phyloP scores from a whole-genome alignment of 2,888 invertebrate genomes.

The Cyclophora punctaria region DNA sequence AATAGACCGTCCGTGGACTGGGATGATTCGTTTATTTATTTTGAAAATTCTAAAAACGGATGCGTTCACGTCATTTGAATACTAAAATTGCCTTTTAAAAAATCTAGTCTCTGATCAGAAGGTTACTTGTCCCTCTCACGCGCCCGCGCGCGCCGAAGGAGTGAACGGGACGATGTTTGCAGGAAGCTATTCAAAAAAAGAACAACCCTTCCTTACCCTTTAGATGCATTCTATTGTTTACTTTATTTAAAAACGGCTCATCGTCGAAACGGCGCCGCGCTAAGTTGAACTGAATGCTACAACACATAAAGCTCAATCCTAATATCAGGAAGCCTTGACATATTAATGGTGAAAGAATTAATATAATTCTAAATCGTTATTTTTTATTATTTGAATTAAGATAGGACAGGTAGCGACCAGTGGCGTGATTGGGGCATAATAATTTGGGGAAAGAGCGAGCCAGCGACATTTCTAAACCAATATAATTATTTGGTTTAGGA shows the following conservation, averaged over 20 bases:
- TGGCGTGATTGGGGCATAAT: slow-evolving; percentile 10
- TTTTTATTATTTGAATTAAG: slow-evolving; percentile 39
- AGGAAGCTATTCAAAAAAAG: slow-evolving; percentile 72
- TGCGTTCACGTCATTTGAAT: slow-evolving; percentile 68
- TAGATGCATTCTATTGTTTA: slow-evolving; percentile 63
- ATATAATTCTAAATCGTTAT: slow-evolving; percentile 49
- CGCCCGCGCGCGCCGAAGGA: slow-evolving; percentile 15
- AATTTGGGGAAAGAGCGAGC: background rate
- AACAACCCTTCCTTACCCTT: slow-evolving; percentile 72
- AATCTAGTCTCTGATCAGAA: slow-evolving; percentile 35
- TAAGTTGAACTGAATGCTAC: background rate
- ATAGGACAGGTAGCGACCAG: slow-evolving; percentile 60
- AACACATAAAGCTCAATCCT: no score
- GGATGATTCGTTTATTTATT: slow-evolving; percentile 50
- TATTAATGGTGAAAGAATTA: slow-evolving; percentile 31
- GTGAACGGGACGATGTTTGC: slow-evolving; percentile 49
- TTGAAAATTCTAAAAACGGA: slow-evolving; percentile 68
- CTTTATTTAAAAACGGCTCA: slow-evolving; percentile 33
- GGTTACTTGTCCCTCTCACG: slow-evolving; percentile 37
- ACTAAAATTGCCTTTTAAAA: slow-evolving; percentile 60
- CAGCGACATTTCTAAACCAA: slow-evolving; percentile 25
- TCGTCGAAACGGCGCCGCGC: background rate
- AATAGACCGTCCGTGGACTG: slow-evolving; percentile 39
- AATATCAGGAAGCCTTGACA: slow-evolving; percentile 2
- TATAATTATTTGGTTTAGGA: slow-evolving; percentile 35